phyloP scores from a whole-genome alignment of 2,888 invertebrate species.

The Andrena bucephala region DNA sequence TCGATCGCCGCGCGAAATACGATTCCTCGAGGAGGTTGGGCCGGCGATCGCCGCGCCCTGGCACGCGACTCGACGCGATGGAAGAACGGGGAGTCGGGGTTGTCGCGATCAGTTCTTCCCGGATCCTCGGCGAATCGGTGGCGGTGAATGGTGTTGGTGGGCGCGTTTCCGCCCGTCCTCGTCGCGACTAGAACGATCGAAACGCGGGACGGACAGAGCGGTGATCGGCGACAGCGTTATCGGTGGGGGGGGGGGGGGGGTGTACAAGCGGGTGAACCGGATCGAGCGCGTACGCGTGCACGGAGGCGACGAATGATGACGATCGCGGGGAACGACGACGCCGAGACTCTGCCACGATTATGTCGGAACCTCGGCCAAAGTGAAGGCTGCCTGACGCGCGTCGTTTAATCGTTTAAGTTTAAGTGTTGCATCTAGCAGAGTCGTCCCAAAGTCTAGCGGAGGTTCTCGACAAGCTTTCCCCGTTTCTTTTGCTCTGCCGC shows the following conservation, averaged over 20 bases:
- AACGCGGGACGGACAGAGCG: slow-evolving; percentile 5
- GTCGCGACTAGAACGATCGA: slow-evolving; percentile 26
- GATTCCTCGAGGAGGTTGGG: too few relatives aligned
- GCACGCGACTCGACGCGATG: slow-evolving; percentile 15
- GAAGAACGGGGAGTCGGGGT: slow-evolving; percentile 2
- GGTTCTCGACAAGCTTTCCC: slow-evolving; percentile 78
- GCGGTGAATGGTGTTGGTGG: not conserved
- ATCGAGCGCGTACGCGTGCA: slow-evolving; percentile 8
- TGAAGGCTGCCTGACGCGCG: slow-evolving; percentile 72
- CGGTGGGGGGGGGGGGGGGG: slow-evolving; percentile 26
- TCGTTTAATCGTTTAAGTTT: slow-evolving; percentile 34
- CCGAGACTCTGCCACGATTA: slow-evolving; percentile 53
- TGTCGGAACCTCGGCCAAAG: slow-evolving; percentile 84
- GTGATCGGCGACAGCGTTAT: slow-evolving; percentile 18
- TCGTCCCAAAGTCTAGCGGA: slow-evolving; percentile 82
- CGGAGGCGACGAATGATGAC: slow-evolving; percentile 43
- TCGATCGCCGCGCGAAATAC: too few relatives aligned
- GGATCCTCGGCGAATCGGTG: not conserved
- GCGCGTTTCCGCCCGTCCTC: not conserved
- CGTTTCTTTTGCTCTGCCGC: not conserved
- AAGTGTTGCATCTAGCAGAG: slow-evolving; percentile 52
- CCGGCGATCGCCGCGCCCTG: slow-evolving; percentile 4
- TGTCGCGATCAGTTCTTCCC: not conserved
- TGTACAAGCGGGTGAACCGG: slow-evolving; percentile 9
- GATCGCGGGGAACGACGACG: slow-evolving; percentile 54